Evolutionary conservation across 2,113 vertebrate species (phyloP).

Genomic region (Sakesphorus luctuosus): DNA sequence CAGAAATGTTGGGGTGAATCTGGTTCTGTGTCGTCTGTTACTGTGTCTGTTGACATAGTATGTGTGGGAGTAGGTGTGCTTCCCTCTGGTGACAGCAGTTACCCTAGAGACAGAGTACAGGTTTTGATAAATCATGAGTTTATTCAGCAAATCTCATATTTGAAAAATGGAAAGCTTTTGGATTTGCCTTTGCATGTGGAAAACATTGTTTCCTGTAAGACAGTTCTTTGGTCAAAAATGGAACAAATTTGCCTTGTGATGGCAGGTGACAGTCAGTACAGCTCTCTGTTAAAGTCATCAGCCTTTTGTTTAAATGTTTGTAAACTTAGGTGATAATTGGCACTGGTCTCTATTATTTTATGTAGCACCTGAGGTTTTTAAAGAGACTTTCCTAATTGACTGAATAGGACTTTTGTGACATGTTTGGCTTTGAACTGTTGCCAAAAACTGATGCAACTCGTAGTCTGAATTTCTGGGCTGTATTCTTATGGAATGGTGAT

Average conservation of each 20-base stretch:
- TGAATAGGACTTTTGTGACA: slow-evolving; percentile 25
- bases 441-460: slow-evolving; percentile 58
- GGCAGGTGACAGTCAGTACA: neutral
- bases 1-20: neutral
- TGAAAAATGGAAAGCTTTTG: neutral
- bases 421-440: slow-evolving; percentile 50
- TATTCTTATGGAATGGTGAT: slow-evolving; percentile 20
- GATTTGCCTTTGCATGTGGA: neutral
- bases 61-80: neutral
- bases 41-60: neutral
- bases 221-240: neutral
- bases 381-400: neutral
- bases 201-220: neutral
- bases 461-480: slow-evolving; percentile 53
- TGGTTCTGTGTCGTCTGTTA: neutral
- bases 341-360: neutral
- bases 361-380: neutral
- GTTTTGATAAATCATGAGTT: neutral
- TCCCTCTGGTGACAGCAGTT: neutral
- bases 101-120: neutral
- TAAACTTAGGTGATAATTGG: neutral
- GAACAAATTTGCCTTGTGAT: neutral
- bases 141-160: neutral
- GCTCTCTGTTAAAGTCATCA: neutral
- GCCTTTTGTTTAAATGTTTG: neutral